These are phyloP conservation scores for Myotis brandtii DNA, from an alignment of 2,113 vertebrate species.

Conservation along the genomic window DNA sequence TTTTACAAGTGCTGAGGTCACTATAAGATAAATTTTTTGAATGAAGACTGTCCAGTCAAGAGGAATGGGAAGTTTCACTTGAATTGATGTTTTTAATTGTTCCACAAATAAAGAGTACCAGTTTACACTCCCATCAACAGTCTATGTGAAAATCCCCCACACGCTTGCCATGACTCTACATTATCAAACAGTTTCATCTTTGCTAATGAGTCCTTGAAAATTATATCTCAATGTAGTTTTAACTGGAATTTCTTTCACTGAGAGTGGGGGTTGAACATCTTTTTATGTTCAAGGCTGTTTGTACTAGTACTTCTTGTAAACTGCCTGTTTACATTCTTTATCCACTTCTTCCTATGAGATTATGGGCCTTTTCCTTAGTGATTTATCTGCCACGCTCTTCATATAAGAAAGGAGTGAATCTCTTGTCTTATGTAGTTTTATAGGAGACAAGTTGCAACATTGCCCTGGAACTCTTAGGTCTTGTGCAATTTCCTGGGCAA, in stretches of 20 bases:
- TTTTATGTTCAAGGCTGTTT: neutral
- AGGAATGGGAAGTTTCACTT: neutral
- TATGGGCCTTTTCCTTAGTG: neutral
- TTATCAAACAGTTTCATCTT: neutral
- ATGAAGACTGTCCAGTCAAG: neutral
- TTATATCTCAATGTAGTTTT: neutral
- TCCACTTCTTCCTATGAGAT: neutral
- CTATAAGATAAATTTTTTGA: neutral
- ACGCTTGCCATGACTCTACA: neutral
- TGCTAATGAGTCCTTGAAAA: neutral
- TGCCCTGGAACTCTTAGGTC: neutral
- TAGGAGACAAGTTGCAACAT: neutral
- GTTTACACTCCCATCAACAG: neutral
- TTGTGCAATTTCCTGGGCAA: neutral
- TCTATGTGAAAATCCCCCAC: neutral
- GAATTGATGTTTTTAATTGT: neutral
- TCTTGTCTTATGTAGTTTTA: neutral
- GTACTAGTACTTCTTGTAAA: constrained; percentile 4
- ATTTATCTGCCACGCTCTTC: neutral
- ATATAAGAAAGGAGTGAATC: neutral
- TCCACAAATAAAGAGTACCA: neutral
- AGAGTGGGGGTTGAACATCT: neutral
- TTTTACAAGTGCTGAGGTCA: neutral
- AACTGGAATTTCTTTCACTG: constrained; percentile 4
- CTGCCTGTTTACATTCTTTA: neutral